Conservation (phyloP, 2,888 invertebrate species). For the Sthenelais limicola region DNA sequence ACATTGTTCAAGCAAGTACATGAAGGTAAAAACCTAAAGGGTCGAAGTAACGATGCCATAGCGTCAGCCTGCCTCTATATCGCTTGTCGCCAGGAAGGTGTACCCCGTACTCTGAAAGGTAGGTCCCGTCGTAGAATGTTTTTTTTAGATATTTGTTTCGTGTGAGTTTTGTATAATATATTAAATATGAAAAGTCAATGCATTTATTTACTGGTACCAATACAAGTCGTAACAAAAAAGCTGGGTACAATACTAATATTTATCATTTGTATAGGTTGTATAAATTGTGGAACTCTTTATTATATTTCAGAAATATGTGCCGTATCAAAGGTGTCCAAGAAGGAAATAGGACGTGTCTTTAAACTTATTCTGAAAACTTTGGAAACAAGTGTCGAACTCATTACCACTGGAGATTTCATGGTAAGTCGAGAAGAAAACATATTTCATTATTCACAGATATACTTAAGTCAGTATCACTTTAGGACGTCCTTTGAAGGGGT, state of each 20-base stretch:
- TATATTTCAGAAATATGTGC: constrained; percentile 93
- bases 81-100: constrained; percentile 98
- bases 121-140: constrained; percentile 1
- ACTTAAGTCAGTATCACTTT: no score
- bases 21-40: constrained; percentile 95
- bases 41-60: constrained; percentile 97
- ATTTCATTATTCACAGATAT: no score
- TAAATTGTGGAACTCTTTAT: no score
- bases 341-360: constrained; percentile 98
- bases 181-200: neutral
- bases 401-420: constrained; percentile 99
- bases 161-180: no score
- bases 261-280: no score
- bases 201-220: neutral
- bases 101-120: constrained; percentile 95
- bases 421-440: constrained; percentile 77
- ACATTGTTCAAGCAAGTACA: constrained; percentile 98
- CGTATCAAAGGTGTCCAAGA: constrained; percentile 98
- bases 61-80: constrained; percentile 99
- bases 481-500: no score
- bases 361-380: constrained; percentile 95
- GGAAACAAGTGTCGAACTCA: constrained; percentile 96
- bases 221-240: neutral
- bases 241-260: neutral
- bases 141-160: no score